A percentile compares a stretch with the other conserved stretches of the same genome.
Evolutionary conservation across 2,113 vertebrate species (phyloP).

Genomic region (Kryptolebias marmoratus): DNA sequence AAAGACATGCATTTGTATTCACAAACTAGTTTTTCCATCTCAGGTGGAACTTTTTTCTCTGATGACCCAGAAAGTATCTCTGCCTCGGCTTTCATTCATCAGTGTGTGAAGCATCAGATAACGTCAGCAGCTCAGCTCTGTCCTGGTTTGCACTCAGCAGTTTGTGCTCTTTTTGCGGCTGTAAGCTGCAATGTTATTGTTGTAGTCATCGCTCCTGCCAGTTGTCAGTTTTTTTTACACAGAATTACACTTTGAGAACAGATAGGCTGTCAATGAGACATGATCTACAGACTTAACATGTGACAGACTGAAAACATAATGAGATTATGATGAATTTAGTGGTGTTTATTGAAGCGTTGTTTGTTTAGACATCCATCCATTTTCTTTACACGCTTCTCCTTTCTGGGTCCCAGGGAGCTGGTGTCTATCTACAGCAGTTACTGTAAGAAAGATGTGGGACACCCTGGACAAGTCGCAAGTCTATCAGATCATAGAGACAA

Average conservation of each 20-base stretch:
- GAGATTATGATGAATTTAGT: slow-evolving; percentile 7
- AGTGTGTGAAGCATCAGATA: slow-evolving; percentile 9
- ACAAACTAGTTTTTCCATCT: slow-evolving; percentile 2
- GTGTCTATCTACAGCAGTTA: too few relatives aligned
- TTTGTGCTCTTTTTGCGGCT: background rate
- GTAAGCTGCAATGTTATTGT: slow-evolving; percentile 10
- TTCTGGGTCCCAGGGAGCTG: too few relatives aligned
- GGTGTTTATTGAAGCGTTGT: background rate
- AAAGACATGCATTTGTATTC: slow-evolving; percentile 1
- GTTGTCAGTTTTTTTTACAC: slow-evolving; percentile 54
- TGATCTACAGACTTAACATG: slow-evolving; percentile 27
- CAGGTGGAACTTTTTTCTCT: slow-evolving; percentile 29
- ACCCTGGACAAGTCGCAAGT: too few relatives aligned
- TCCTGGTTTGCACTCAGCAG: slow-evolving; percentile 17
- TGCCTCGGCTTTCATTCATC: slow-evolving; percentile 18
- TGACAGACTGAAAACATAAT: slow-evolving; percentile 40
- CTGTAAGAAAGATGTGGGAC: too few relatives aligned
- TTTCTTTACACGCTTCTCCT: too few relatives aligned
- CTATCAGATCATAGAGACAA: too few relatives aligned
- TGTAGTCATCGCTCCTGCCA: background rate
- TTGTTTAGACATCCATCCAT: background rate
- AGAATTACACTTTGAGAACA: slow-evolving; percentile 46
- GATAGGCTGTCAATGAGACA: slow-evolving; percentile 42
- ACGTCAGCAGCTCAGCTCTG: slow-evolving; percentile 30
- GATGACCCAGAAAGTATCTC: slow-evolving; percentile 31